Evolutionary conservation across 2,888 invertebrate species (phyloP), one percentile per base, ranked within the genome.

Genomic region (Brenthis ino): DNA sequence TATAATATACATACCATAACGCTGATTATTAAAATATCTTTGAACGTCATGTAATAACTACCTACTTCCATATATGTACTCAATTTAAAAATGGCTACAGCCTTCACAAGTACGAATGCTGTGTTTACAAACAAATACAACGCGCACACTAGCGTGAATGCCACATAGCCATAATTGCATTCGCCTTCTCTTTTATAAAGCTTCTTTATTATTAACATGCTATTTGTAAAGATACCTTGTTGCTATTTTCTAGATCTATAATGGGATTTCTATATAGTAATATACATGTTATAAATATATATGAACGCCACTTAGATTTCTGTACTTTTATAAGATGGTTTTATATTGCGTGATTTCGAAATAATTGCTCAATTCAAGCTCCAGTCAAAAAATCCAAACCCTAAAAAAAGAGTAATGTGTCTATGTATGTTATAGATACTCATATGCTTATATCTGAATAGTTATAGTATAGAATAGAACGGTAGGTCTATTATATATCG

Each of bases 91-190:
- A 50, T 60, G 60, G 60, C 33, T 60, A 43, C 53, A 85, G 81
- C 85, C 85, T 87, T 84, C 82, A 69, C 69, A 68, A 67, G 69
- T 66, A 67, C 71, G 67, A 64, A 47, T 60, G 64, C 33, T 73
- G 61, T 68, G 87, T 88, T 88, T 87, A 87, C 83, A 86, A 88
- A 88, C 86, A 85, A 79, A 80, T 76, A 74, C 77, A 81, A 83
- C 82, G 80, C 81, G 82, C 80, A 79, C 77, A 78, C 75, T 77
- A 73, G 78, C 80, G 78, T 83, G 80, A 80, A 83, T 80, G 80
- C 77, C 79, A 77, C 76, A 69, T 69, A 66, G 68, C 70, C 57
- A 69, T 75, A 70, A 71, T 71, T 70, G 67, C 73, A 72, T 68
- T 53, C 60, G 16, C 48, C 71, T 71, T 47, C 64, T 71, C 68